Percentiles rank a stretch among this genome's conserved stretches.
Evolutionary conservation across 2,797 vertebrate genomes (phyloP).

Genomic region (Telmatherina bonti): DNA sequence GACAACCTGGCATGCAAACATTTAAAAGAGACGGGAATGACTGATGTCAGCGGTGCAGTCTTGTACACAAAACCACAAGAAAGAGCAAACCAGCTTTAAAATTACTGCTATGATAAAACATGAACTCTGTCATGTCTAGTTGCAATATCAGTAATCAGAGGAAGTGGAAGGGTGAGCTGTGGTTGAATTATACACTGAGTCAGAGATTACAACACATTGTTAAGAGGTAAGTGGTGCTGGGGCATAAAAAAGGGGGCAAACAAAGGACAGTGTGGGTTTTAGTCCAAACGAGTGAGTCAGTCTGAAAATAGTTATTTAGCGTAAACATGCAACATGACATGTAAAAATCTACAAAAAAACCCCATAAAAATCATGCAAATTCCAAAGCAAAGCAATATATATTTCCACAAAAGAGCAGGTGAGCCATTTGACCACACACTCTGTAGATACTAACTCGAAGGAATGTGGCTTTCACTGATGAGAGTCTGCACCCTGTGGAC

Average conservation of each 20-base stretch:
- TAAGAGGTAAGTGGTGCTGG: conserved; percentile 38
- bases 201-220: conserved; percentile 42
- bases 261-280: conserved; percentile 47
- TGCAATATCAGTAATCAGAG: conserved; percentile 57
- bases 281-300: neutral
- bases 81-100: conserved; percentile 26
- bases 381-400: neutral
- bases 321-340: neutral
- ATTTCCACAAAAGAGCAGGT: neutral
- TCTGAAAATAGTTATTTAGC: neutral
- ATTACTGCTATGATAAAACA: conserved; percentile 44
- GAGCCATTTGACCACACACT: conserved; percentile 6
- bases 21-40: neutral
- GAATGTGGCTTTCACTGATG: conserved; percentile 34
- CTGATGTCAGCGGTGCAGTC: conserved; percentile 39
- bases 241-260: conserved; percentile 34
- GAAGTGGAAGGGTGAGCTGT: conserved; percentile 13
- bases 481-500: neutral
- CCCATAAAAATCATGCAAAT: neutral
- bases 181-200: conserved; percentile 41
- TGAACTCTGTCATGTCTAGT: conserved; percentile 39
- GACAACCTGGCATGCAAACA: neutral
- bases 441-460: conserved; percentile 19
- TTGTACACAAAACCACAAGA: conserved; percentile 43
- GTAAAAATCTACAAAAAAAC: neutral